Percentiles rank a stretch among this genome's conserved stretches.
phyloP scores from a whole-genome alignment of 2,797 vertebrate genomes.

The Mus caroli region DNA sequence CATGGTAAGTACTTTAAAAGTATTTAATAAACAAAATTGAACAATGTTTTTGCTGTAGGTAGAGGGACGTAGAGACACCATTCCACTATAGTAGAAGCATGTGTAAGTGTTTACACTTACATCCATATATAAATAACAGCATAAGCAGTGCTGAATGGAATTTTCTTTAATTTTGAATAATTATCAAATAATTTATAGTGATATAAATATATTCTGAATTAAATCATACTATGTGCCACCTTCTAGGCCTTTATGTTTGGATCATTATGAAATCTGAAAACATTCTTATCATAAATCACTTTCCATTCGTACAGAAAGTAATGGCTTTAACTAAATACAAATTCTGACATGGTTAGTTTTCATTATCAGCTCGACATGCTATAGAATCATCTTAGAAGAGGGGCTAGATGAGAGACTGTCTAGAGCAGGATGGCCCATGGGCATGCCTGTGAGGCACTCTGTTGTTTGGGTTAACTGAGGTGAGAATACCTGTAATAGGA shows the following conservation, averaged over 20 bases:
- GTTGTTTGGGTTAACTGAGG: neutral
- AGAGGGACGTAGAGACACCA: neutral
- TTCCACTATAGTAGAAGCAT: neutral
- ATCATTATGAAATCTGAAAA: conserved; percentile 41
- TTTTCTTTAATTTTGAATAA: conserved; percentile 50
- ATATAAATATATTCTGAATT: conserved; percentile 55
- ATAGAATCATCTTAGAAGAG: neutral
- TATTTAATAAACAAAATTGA: conserved; percentile 11
- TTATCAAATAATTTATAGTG: conserved; percentile 30
- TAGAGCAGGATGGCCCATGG: neutral
- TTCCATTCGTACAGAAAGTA: conserved; percentile 33
- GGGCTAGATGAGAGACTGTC: neutral
- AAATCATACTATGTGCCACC: neutral
- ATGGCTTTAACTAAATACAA: neutral
- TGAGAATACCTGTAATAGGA: neutral
- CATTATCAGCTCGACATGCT: neutral
- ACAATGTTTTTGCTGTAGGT: neutral
- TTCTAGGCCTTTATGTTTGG: neutral
- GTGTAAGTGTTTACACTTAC: neutral
- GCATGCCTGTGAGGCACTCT: neutral
- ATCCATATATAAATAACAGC: neutral
- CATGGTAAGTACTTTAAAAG: conserved; percentile 10
- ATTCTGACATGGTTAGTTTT: neutral
- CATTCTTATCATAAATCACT: conserved; percentile 40
- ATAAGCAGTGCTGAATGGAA: conserved; percentile 25